These are phyloP conservation scores for Apeira syringaria DNA, from an alignment of 2,888 invertebrate species.

Conservation along the genomic window DNA sequence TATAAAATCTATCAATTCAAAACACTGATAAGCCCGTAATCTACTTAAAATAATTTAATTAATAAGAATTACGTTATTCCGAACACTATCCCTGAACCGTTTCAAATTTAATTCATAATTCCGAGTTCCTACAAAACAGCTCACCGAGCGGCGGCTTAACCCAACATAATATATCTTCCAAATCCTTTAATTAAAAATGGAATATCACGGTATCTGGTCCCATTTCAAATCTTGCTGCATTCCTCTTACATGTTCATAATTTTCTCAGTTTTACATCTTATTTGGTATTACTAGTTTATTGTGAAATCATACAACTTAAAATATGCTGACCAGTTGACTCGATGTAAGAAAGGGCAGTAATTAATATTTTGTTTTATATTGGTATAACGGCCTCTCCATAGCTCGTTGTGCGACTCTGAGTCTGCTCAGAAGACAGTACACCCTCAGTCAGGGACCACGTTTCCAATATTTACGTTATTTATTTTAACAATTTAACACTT, in stretches of 20 bases:
- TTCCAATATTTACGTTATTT: too few relatives aligned
- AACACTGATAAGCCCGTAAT: neutral
- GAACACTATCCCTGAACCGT: constrained; percentile 28
- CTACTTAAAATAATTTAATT: constrained; percentile 17
- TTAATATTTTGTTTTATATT: too few relatives aligned
- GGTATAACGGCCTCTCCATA: too few relatives aligned
- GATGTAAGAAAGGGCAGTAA: too few relatives aligned
- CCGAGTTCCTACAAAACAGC: constrained; percentile 45
- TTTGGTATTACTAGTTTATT: constrained; percentile 32
- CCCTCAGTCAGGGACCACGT: too few relatives aligned
- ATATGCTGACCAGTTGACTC: too few relatives aligned
- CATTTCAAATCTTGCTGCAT: constrained; percentile 34
- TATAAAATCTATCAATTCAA: too few relatives aligned
- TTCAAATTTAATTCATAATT: constrained; percentile 51
- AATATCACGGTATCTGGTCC: constrained; percentile 35
- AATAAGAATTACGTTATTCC: constrained; percentile 23
- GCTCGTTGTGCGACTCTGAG: too few relatives aligned
- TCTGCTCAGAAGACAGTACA: too few relatives aligned
- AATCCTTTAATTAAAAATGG: constrained; percentile 59
- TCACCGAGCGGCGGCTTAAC: constrained; percentile 49
- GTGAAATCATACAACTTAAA: too few relatives aligned
- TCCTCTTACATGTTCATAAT: constrained; percentile 25
- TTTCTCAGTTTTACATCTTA: constrained; percentile 8
- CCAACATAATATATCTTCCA: constrained; percentile 45
- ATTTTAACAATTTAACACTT: too few relatives aligned